phyloP scores from a whole-genome alignment of 2,888 invertebrate genomes.

The Thymelicus sylvestris region DNA sequence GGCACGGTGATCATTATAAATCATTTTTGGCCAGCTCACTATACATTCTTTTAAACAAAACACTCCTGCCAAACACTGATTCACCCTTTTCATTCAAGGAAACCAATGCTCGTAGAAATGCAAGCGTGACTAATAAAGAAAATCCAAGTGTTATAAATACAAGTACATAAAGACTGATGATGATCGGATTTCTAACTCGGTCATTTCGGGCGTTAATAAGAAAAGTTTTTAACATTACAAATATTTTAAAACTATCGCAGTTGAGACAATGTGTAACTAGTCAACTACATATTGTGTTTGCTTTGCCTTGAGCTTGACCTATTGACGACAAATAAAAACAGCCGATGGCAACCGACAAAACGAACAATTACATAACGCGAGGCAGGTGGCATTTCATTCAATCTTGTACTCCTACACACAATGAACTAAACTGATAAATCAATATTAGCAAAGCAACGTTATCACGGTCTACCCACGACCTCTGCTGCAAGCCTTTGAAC shows the following conservation, averaged over 20 bases:
- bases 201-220: neutral
- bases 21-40: constrained; percentile 11
- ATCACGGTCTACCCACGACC: constrained; percentile 34
- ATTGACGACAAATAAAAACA: constrained; percentile 46
- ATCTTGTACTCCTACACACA: constrained; percentile 30
- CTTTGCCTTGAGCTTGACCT: constrained; percentile 69
- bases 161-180: too few relatives aligned
- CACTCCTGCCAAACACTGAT: constrained; percentile 66
- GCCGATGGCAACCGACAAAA: constrained; percentile 43
- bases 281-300: neutral
- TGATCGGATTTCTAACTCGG: too few relatives aligned
- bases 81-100: constrained; percentile 73
- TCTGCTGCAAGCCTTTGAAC: neutral
- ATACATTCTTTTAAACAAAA: constrained; percentile 42
- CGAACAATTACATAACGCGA: constrained; percentile 57
- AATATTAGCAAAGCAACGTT: constrained; percentile 8
- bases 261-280: constrained; percentile 1
- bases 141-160: constrained; percentile 3
- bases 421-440: constrained; percentile 1
- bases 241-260: constrained; percentile 3
- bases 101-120: constrained; percentile 41
- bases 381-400: constrained; percentile 49
- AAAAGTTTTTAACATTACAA: neutral
- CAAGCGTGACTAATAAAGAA: constrained; percentile 19
- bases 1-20: constrained; percentile 7